Base-by-base conservation (phyloP, 2,797 vertebrate species). In the Cichlasoma orientale region DNA sequence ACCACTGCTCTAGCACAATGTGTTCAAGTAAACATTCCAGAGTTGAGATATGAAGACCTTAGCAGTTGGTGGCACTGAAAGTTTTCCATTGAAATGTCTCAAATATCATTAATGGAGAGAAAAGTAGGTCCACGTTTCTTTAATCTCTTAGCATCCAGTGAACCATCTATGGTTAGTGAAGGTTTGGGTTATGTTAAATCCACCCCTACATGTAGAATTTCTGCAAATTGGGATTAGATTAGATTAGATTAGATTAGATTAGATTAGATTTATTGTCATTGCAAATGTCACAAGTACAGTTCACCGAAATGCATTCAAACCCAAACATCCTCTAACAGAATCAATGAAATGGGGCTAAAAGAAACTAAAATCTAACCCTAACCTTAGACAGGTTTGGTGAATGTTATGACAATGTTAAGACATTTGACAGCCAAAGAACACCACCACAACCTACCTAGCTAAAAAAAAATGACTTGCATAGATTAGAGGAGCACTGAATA, bases 381-480 rank as follows among this genome's bases (percentile, higher is more conserved):
- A 19, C 23, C 41, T 41, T 68, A 27, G 25, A 68, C 63, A 50
- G 25, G 12, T 68, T 16, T 29, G 44, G 18, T 50, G 41, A 50
- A 68, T 68, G 18, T 68, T 47, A 47, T 5, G 13, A 16, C 13
- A 47, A 47, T 31, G 31, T 36, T 36, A 11, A 36, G 36, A 36
- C 9, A 11, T 7, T 8, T 50, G 16, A 50, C 16, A 50, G 47
- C 16, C 47, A 50, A 44, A 44, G 5, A 16, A 16, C 14, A 44
- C 7, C 16, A 50, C 47, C 44, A 50, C 4, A 68, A 68, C 10
- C n/a, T 21, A 21, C 7, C 25, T 50, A n/a, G 3, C 36, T 36
- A 36, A 11, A 56, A 76, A 66, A 66, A 10, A 69, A 27, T 70
- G 14, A 56, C 56, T 25, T 68, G 47, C 50, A 82, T 77, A 66